Conservation (phyloP, 2,888 invertebrate species). For the Drosophila fungiperda region DNA sequence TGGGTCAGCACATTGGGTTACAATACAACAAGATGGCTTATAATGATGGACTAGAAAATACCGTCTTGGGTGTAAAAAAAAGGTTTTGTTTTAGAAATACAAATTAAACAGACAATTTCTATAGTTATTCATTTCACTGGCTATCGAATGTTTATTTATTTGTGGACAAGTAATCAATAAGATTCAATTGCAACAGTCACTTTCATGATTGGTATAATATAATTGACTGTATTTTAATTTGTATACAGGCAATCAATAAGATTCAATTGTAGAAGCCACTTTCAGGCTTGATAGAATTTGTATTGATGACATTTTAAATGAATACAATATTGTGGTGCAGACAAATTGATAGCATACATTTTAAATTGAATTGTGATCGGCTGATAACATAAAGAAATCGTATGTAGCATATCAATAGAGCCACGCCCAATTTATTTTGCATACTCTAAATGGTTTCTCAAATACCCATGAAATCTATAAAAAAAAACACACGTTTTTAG, state of each 20-base stretch:
- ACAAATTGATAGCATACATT: constrained; percentile 18
- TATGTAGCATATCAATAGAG: constrained; percentile 10
- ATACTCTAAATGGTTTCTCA: constrained; percentile 38
- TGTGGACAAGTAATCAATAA: constrained; percentile 39
- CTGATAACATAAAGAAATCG: not conserved
- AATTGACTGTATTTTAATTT: constrained; percentile 17
- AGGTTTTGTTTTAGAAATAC: not conserved
- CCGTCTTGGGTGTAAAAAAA: not conserved
- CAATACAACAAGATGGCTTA: not conserved
- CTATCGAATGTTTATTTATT: constrained; percentile 11
- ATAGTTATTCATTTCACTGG: not conserved
- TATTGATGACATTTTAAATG: constrained; percentile 35
- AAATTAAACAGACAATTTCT: not conserved
- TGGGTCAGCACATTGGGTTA: constrained; percentile 15
- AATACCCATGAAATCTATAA: constrained; percentile 16
- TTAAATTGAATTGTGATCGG: constrained; percentile 27
- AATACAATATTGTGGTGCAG: constrained; percentile 14
- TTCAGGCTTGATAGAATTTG: constrained; percentile 37
- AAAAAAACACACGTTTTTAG: not conserved
- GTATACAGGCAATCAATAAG: constrained; percentile 37
- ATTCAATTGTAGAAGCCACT: constrained; percentile 50
- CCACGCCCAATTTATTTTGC: constrained; percentile 34
- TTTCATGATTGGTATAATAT: constrained; percentile 31
- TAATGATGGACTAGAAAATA: not conserved
- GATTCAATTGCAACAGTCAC: constrained; percentile 42